Conservation (phyloP, 2,113 vertebrate species). For the Pterophyllum scalare region DNA sequence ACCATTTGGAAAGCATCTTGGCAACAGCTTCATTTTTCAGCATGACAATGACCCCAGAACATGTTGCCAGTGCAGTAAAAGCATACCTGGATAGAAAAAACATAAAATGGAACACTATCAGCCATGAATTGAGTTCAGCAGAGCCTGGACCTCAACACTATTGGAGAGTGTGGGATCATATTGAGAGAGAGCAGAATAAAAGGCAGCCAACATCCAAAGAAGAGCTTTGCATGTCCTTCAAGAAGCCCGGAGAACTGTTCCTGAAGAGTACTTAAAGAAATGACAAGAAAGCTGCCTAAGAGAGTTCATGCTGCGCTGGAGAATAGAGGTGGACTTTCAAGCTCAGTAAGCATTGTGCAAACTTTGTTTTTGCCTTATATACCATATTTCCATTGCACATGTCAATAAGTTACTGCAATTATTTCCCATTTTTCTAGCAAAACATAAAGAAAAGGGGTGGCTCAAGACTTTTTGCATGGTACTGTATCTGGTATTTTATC, state of each 20-base stretch:
- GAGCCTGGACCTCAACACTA: neutral
- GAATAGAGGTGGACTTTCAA: too few species aligned
- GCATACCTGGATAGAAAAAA: neutral
- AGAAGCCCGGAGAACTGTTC: neutral
- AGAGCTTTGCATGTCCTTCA: neutral
- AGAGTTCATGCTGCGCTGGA: too few species aligned
- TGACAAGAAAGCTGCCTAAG: neutral
- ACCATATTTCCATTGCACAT: too few species aligned
- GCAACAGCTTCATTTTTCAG: neutral
- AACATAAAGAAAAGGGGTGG: neutral
- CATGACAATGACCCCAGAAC: neutral
- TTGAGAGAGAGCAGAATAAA: neutral
- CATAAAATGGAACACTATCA: neutral
- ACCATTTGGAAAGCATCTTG: neutral
- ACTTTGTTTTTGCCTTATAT: too few species aligned
- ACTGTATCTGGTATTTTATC: neutral
- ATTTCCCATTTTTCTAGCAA: neutral
- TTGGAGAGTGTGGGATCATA: neutral
- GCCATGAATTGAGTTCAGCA: neutral
- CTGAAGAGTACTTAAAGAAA: neutral
- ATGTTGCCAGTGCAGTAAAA: neutral
- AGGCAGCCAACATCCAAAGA: neutral
- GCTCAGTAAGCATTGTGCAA: too few species aligned
- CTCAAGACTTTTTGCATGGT: neutral
- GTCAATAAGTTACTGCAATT: too few species aligned